phyloP scores from a whole-genome alignment of 1,140 invertebrate genomes.

The Drosophila sturtevanti region DNA sequence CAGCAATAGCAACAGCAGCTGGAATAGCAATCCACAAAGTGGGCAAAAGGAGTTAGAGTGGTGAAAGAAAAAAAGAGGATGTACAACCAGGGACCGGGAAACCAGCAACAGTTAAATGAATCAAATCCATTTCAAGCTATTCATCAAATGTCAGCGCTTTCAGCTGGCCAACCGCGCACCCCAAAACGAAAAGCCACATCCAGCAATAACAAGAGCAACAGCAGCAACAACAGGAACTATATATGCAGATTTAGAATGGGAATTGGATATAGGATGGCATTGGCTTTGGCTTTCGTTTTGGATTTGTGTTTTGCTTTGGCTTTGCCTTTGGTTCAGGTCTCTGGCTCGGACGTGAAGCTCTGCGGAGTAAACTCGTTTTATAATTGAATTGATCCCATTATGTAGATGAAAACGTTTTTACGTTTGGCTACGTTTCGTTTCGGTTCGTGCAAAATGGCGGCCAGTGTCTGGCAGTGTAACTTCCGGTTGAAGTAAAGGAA shows the following conservation, averaged over 20 bases:
- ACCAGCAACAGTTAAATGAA: conserved; percentile 73
- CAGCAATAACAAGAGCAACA: conserved; percentile 21
- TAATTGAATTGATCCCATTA: conserved; percentile 80
- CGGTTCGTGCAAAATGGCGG: conserved; percentile 70
- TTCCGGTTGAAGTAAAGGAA: conserved; percentile 43
- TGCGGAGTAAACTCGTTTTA: conserved; percentile 68
- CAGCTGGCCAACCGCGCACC: conserved; percentile 43
- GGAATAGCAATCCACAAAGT: conserved; percentile 27
- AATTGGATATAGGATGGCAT: conserved; percentile 48
- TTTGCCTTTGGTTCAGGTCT: conserved; percentile 42
- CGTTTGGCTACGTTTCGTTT: conserved; percentile 56
- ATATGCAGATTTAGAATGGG: conserved; percentile 38
- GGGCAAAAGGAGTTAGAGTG: not conserved
- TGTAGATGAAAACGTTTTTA: conserved; percentile 78
- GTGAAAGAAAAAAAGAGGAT: not conserved
- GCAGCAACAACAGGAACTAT: conserved; percentile 18
- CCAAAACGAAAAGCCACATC: conserved; percentile 38
- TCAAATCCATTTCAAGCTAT: conserved; percentile 76
- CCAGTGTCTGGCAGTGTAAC: conserved; percentile 56
- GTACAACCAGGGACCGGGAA: conserved; percentile 18
- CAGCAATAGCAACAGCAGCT: conserved; percentile 11
- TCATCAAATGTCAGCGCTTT: conserved; percentile 72
- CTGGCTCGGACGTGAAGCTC: conserved; percentile 4
- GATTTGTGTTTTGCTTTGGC: conserved; percentile 22
- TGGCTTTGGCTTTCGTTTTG: conserved; percentile 40